A percentile compares a stretch with the other conserved stretches of the same genome.
Conservation (phyloP, 2,113 vertebrate species). For the Colistium nudipinnis region DNA sequence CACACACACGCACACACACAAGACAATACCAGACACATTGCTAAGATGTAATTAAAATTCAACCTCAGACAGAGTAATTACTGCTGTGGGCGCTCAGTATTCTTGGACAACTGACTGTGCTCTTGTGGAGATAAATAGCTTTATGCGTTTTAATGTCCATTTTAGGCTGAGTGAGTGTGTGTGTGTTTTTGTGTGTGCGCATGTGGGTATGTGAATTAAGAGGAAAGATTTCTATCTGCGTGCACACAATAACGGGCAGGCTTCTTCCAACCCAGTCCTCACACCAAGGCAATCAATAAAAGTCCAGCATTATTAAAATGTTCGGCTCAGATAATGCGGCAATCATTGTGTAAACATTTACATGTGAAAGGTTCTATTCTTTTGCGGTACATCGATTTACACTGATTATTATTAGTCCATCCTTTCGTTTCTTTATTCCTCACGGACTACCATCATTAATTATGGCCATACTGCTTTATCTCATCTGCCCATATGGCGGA, state of each 20-base stretch:
- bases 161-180: background rate
- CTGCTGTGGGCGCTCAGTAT: constrained; percentile 28
- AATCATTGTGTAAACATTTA: background rate
- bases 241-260: background rate
- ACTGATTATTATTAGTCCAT: background rate
- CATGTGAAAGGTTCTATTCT: background rate
- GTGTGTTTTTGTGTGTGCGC: background rate
- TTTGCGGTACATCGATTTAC: background rate
- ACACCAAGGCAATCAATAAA: background rate
- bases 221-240: background rate
- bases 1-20: constrained; percentile 21
- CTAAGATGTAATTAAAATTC: constrained; percentile 65
- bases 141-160: constrained; percentile 21
- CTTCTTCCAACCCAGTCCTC: background rate
- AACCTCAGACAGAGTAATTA: constrained; percentile 62
- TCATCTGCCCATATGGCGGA: constrained; percentile 27
- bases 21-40: constrained; percentile 37
- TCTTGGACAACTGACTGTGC: constrained; percentile 33
- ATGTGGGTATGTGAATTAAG: background rate
- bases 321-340: background rate
- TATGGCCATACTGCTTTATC: constrained; percentile 10
- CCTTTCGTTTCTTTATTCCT: background rate
- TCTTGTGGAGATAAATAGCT: constrained; percentile 24
- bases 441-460: background rate
- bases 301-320: background rate